These are phyloP conservation scores for Cynodonichthys magdalenae DNA, from an alignment of 2,797 vertebrate genomes.

Conservation along the genomic window DNA sequence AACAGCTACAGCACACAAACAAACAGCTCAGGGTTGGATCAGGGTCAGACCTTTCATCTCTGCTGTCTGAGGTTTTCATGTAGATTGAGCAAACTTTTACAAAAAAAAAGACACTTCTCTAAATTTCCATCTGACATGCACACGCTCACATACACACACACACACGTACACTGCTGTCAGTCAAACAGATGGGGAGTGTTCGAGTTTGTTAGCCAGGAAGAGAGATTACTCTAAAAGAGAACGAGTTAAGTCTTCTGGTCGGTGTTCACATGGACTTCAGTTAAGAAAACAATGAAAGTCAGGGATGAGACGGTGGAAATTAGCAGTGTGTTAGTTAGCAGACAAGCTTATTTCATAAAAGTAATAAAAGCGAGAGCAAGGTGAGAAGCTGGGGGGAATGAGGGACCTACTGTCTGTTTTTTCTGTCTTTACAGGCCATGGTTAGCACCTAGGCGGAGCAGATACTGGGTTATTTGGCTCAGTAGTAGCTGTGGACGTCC, in stretches of 20 bases:
- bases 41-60: conserved; percentile 58
- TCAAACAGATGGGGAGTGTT: conserved; percentile 24
- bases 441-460: conserved; percentile 66
- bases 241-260: conserved; percentile 56
- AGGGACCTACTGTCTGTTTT: conserved; percentile 64
- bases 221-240: conserved; percentile 22
- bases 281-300: conserved; percentile 53
- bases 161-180: conserved; percentile 46
- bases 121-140: conserved; percentile 57
- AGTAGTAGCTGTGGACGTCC: conserved; percentile 76
- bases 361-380: conserved; percentile 38
- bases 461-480: conserved; percentile 70
- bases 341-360: conserved; percentile 33
- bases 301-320: conserved; percentile 6
- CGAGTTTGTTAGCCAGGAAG: conserved; percentile 32
- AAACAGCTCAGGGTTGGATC: conserved; percentile 56
- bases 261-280: conserved; percentile 72
- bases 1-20: conserved; percentile 62
- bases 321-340: conserved; percentile 47
- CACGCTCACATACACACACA: conserved; percentile 51
- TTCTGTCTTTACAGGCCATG: conserved; percentile 62
- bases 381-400: conserved; percentile 43
- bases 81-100: conserved; percentile 50
- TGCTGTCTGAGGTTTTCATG: conserved; percentile 64
- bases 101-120: conserved; percentile 48